These are phyloP conservation scores for Elaphurus davidianus DNA, from an alignment of 2,113 vertebrate species.

Conservation along the genomic window DNA sequence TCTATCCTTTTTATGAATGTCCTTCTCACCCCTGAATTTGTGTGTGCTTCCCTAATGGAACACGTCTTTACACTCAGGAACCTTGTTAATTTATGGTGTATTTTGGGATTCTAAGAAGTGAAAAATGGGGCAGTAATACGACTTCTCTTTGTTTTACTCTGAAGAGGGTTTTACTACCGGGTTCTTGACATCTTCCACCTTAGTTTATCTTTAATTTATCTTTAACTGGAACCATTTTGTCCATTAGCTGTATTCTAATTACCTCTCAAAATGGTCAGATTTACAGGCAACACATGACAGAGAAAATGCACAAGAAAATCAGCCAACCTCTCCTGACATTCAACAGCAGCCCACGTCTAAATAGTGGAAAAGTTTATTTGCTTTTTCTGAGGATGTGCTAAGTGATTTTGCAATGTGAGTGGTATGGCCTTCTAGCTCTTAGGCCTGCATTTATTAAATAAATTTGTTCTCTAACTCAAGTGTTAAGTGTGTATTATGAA, in stretches of 20 bases:
- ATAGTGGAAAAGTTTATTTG: conserved; percentile 80
- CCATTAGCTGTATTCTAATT: conserved; percentile 58
- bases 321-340: conserved; percentile 48
- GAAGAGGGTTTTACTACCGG: conserved; percentile 36
- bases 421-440: conserved; percentile 81
- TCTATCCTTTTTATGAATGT: background rate
- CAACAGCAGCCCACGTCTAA: conserved; percentile 35
- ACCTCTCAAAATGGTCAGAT: conserved; percentile 34
- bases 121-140: background rate
- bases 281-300: conserved; percentile 28
- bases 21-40: background rate
- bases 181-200: conserved; percentile 45
- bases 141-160: conserved; percentile 45
- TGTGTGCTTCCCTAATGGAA: conserved; percentile 39
- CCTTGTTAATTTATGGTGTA: conserved; percentile 30
- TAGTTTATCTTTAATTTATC: conserved; percentile 51
- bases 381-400: conserved; percentile 77
- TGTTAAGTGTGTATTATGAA: conserved; percentile 85
- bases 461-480: conserved; percentile 85
- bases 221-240: conserved; percentile 47
- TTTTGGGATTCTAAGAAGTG: conserved; percentile 16
- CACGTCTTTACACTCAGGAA: background rate
- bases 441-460: conserved; percentile 86
- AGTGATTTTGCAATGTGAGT: conserved; percentile 83
- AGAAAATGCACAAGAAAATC: conserved; percentile 13